Conservation (phyloP, 2,888 invertebrate species). For the Drosophila suboccidentalis region DNA sequence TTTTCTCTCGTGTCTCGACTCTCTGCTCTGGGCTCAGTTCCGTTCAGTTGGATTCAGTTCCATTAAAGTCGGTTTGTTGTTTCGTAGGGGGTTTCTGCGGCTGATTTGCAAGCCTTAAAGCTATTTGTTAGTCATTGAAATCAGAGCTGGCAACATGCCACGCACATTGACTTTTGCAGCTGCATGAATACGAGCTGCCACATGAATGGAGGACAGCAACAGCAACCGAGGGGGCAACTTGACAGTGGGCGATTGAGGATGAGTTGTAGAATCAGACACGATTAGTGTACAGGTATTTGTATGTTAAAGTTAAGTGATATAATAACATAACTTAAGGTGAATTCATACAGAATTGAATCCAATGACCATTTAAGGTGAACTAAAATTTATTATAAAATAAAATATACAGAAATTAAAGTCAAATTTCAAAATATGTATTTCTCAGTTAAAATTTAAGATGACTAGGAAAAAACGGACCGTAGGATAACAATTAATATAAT, state of each 20-base stretch:
- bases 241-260: not conserved
- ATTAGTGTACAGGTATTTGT: constrained; percentile 34
- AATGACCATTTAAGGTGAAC: too few relatives aligned
- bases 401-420: too few relatives aligned
- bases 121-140: constrained; percentile 71
- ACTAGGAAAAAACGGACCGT: too few relatives aligned
- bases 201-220: not conserved
- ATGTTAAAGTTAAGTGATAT: not conserved
- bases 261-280: constrained; percentile 14
- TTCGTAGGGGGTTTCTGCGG: constrained; percentile 44
- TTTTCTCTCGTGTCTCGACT: constrained; percentile 15
- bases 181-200: constrained; percentile 36
- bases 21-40: constrained; percentile 12
- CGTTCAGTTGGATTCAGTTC: constrained; percentile 38
- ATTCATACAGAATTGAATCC: not conserved
- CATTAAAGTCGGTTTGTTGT: constrained; percentile 72
- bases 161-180: constrained; percentile 73
- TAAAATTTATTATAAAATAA: too few relatives aligned
- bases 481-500: too few relatives aligned
- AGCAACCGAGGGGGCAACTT: not conserved
- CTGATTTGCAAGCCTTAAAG: constrained; percentile 73
- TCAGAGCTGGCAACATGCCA: constrained; percentile 63
- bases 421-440: too few relatives aligned
- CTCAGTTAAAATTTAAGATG: too few relatives aligned
- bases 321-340: not conserved